phyloP scores from a whole-genome alignment of 2,888 invertebrate species.

The Caenorhabditis imperialis region DNA sequence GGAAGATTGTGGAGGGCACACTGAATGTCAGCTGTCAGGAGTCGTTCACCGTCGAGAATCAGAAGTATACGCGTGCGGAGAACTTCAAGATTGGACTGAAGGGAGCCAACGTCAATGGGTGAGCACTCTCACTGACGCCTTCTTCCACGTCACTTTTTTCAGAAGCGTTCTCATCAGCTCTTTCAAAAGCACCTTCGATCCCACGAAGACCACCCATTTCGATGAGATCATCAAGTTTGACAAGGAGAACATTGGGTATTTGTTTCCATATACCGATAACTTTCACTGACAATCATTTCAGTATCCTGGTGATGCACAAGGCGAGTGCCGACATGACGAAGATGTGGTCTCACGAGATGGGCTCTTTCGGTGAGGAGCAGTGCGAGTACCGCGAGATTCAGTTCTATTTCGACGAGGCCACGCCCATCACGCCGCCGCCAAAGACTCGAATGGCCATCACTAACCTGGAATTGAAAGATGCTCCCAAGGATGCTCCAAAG shows the following conservation, averaged over 20 bases:
- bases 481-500: no score
- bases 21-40: conserved; percentile 39
- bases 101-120: conserved; percentile 19
- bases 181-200: conserved; percentile 37
- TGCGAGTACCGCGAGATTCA: conserved; percentile 42
- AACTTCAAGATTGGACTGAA: conserved; percentile 38
- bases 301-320: conserved; percentile 21
- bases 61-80: conserved; percentile 27
- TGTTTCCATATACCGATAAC: neutral
- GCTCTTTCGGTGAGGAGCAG: conserved; percentile 47
- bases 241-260: conserved; percentile 39
- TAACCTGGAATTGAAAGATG: neutral
- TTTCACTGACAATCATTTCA: no score
- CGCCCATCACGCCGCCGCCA: no score
- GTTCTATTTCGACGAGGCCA: conserved; percentile 17
- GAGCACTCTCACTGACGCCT: neutral
- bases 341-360: conserved; percentile 36
- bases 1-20: conserved; percentile 25
- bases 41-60: conserved; percentile 19
- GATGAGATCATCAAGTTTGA: conserved; percentile 40
- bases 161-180: conserved; percentile 20
- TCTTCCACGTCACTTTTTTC: neutral
- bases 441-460: neutral
- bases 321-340: conserved; percentile 31
- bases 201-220: conserved; percentile 43